Base-by-base conservation (phyloP, 2,888 invertebrate species). In the Athalia rosae region DNA sequence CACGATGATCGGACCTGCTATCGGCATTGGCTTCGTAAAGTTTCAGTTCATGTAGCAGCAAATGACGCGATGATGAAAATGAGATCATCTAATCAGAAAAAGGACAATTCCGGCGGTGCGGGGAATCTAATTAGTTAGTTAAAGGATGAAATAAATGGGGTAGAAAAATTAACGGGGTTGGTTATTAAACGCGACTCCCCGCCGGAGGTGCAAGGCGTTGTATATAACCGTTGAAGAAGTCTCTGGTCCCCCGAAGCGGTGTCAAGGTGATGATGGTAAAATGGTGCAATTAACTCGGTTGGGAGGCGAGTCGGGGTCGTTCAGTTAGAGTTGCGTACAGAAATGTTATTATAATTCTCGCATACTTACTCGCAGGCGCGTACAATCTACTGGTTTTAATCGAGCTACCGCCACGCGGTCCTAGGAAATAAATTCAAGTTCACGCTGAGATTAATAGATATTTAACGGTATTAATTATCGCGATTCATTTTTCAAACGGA, bases 61-160 rank as follows among this genome's bases (percentile, higher is more conserved):
- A n/a, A 11, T 53, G 11, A 9, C 53, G 53, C 11, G 28, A 28
- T 28, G 28, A 2, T 28, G n/a, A n/a, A 9, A 53, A n/a, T n/a
- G n/a, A n/a, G 11, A 53, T n/a, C 53, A 53, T 53, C n/a, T 9
- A 9, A 53, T 9, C 53, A 53, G 7, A 53, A 53, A 7, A n/a
- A 53, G 53, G 53, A 47, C 4, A 28, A 28, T 28, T 28, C 28
- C 28, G 28, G 28, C 28, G 28, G 28, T 28, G 28, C 28, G 28
- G 28, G 28, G 28, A 28, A 28, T 28, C 47, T 47, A 66, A 41
- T 62, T 41, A 9, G 8, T 41, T 7, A 41, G 47, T 11, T 6
- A 28, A 66, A 43, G 53, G 53, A 69, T 69, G 56, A 69, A 69
- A 69, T 69, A 53, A 56, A 43, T 69, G 69, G 56, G 13, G 11